phyloP scores from a whole-genome alignment of 2,888 invertebrate species.

The Eulithis testata region DNA sequence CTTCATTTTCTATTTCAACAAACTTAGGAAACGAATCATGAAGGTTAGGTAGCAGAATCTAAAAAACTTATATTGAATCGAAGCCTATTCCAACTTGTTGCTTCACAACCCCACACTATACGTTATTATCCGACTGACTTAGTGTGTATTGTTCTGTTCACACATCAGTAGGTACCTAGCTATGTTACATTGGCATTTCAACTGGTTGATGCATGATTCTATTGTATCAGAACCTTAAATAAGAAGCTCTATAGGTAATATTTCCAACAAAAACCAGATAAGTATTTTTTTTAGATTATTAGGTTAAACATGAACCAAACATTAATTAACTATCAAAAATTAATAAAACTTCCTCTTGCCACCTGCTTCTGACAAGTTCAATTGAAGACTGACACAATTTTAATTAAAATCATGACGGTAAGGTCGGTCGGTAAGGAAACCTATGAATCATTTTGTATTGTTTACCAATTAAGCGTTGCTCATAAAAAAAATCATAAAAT shows the following conservation, averaged over 20 bases:
- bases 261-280: too few species aligned
- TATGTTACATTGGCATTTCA: neutral
- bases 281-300: too few species aligned
- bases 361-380: conserved; percentile 35
- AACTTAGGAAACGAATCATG: neutral
- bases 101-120: conserved; percentile 7
- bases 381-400: conserved; percentile 36
- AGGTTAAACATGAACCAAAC: neutral
- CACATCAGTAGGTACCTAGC: neutral
- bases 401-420: conserved; percentile 41
- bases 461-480: too few species aligned
- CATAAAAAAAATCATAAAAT: too few species aligned
- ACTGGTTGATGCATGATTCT: neutral
- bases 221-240: neutral
- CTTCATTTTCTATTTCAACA: too few species aligned
- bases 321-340: conserved; percentile 14
- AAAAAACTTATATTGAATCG: neutral
- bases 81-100: conserved; percentile 14
- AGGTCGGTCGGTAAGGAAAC: conserved; percentile 23
- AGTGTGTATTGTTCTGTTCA: neutral
- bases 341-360: conserved; percentile 23
- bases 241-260: neutral
- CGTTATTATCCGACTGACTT: conserved; percentile 9
- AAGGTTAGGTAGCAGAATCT: neutral
- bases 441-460: conserved; percentile 11